Evolutionary conservation across 1,140 invertebrate genomes (phyloP), one percentile per base, ranked within the genome.

Genomic region (Tigriopus japonicus): DNA sequence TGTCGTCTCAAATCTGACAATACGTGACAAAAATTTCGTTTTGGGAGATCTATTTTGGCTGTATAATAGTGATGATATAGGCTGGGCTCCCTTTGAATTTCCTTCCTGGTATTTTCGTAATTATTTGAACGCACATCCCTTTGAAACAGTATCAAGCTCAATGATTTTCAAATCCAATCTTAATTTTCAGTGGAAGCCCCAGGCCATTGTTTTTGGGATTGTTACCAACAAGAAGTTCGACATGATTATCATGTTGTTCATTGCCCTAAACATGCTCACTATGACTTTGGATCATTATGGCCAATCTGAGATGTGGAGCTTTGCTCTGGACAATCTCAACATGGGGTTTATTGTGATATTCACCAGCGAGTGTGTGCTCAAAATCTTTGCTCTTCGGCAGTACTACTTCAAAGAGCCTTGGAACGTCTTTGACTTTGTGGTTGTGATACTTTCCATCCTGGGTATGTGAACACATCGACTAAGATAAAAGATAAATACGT

Each of bases 351-450:
- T 98, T 74, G 87, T 87, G 72, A 89, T 98, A 78, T 98, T 98
- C 78, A 91, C 87, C 72, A 81, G 84, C 66, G 94, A 98, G 80
- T 96, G 92, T 79, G 79, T 93, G 70, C 81, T 96, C 75, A 98
- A 98, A 81, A 84, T 96, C 70, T 89, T 96, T 74, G 92, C 90
- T 63, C 81, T 97, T 68, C 81, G 93, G 69, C 92, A 88, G 77
- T 86, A 95, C 78, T 98, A 96, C 78, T 97, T 98, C 80, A 92
- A 90, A 74, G 89, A 96, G 75, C 92, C 93, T 62, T 98, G 94
- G 94, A 98, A 98, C 78, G 80, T 97, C 67, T 98, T 98, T 79
- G 94, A 98, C 81, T 93, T 95, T 78, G 86, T 95, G 69, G 91
- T 98, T 72, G 93, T 98, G 70, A 91, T 94, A 78, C 83, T 97